Percentiles rank a stretch among this genome's conserved stretches.
These are phyloP conservation scores for Aegotheles bennettii DNA, from an alignment of 2,113 vertebrate genomes.

Conservation along the genomic window DNA sequence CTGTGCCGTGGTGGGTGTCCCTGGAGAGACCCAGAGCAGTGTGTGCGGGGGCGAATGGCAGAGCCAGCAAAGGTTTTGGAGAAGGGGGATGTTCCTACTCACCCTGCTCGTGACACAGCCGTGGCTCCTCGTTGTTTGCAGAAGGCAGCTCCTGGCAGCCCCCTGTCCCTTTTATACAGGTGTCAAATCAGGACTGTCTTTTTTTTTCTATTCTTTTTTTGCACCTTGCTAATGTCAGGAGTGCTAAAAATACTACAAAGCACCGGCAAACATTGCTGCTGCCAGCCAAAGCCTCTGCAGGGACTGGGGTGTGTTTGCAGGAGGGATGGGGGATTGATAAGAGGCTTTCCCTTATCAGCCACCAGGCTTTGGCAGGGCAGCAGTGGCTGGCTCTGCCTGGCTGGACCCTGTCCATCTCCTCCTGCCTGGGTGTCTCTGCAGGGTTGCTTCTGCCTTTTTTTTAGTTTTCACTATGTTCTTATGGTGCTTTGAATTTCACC, in stretches of 20 bases:
- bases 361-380: not conserved
- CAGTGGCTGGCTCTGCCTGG: not conserved
- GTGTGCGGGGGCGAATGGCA: fast-evolving
- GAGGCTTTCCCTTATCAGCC: not conserved
- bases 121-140: not conserved
- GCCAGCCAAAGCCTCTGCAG: not conserved
- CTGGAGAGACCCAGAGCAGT: not conserved
- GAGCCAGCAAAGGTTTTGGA: not conserved
- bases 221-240: not conserved
- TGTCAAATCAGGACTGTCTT: not conserved
- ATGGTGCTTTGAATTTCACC: too few relatives aligned
- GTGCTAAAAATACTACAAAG: conserved; percentile 38
- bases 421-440: not conserved
- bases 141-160: not conserved
- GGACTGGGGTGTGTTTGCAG: not conserved
- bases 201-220: not conserved
- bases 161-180: not conserved
- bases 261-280: fast-evolving
- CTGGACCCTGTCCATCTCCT: not conserved
- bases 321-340: not conserved
- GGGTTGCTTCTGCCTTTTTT: too few relatives aligned
- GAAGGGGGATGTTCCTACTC: not conserved
- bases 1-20: fast-evolving
- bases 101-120: not conserved
- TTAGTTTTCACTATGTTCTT: too few relatives aligned